phyloP scores from a whole-genome alignment of 2,113 vertebrate genomes.

The Varanus salvator region DNA sequence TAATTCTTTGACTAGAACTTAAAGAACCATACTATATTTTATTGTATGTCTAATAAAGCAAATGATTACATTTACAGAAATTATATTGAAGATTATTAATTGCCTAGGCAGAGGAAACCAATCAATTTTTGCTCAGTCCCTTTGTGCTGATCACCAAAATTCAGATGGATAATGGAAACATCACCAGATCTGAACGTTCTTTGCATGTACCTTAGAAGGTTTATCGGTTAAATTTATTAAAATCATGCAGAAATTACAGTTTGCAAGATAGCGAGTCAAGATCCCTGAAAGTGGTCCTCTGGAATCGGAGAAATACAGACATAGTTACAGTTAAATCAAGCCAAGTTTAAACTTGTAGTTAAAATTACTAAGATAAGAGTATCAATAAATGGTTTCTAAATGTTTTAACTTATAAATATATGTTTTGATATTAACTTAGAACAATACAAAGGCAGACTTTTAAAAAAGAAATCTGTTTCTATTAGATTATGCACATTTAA shows the following conservation, averaged over 20 bases:
- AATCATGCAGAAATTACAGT: slow-evolving; percentile 51
- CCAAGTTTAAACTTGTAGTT: slow-evolving; percentile 67
- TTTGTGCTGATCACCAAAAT: slow-evolving; percentile 36
- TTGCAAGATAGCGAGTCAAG: slow-evolving; percentile 43
- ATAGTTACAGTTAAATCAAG: slow-evolving; percentile 69
- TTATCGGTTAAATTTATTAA: slow-evolving; percentile 55
- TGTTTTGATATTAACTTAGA: slow-evolving; percentile 86
- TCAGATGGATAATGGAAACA: slow-evolving; percentile 24
- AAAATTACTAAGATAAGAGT: slow-evolving; percentile 73
- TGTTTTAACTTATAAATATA: slow-evolving; percentile 82
- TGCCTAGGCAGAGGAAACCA: slow-evolving; percentile 17
- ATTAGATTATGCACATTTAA: slow-evolving; percentile 86
- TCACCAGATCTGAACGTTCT: slow-evolving; percentile 30
- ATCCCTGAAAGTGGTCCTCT: slow-evolving; percentile 42
- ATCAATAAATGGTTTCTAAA: slow-evolving; percentile 80
- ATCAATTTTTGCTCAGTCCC: slow-evolving; percentile 23
- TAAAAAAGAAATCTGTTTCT: slow-evolving; percentile 78
- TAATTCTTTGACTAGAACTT: slow-evolving; percentile 36
- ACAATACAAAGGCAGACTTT: slow-evolving; percentile 79
- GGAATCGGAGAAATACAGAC: slow-evolving; percentile 59
- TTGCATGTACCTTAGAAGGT: not conserved
- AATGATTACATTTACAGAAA: slow-evolving; percentile 36
- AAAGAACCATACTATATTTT: slow-evolving; percentile 19
- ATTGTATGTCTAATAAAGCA: slow-evolving; percentile 2
- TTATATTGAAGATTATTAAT: not conserved